Percentiles rank a stretch among this genome's conserved stretches.
phyloP scores from a whole-genome alignment of 2,797 vertebrate species.

The Erpetoichthys calabaricus region DNA sequence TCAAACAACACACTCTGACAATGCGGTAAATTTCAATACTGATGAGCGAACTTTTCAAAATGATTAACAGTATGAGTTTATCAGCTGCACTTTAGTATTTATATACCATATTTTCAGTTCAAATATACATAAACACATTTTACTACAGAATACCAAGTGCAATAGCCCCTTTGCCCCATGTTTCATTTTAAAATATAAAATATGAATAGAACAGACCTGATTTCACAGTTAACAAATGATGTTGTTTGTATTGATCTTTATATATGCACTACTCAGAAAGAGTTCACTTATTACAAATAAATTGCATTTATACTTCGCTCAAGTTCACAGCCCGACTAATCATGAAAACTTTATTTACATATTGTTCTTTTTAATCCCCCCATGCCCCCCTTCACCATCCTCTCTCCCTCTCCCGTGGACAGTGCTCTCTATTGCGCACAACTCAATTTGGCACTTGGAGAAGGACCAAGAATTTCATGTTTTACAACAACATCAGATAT shows the following conservation, averaged over 20 bases:
- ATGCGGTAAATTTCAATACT: too few relatives aligned
- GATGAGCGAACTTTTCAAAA: too few relatives aligned
- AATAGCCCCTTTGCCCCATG: conserved; percentile 68
- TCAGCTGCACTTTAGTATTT: too few relatives aligned
- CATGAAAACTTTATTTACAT: neutral
- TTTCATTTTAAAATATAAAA: conserved; percentile 34
- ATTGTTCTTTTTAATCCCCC: neutral
- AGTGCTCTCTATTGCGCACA: conserved; percentile 21
- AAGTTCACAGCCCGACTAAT: neutral
- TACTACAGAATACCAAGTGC: conserved; percentile 35
- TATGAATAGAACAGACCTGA: conserved; percentile 52
- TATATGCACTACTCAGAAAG: too few relatives aligned
- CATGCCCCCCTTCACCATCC: conserved; percentile 4
- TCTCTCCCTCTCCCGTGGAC: conserved; percentile 6
- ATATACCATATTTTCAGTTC: conserved; percentile 16
- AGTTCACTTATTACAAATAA: neutral
- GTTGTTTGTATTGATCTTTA: neutral
- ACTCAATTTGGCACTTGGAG: conserved; percentile 58
- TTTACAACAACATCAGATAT: too few relatives aligned
- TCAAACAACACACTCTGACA: too few relatives aligned
- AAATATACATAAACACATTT: conserved; percentile 41
- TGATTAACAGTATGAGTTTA: too few relatives aligned
- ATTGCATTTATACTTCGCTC: neutral
- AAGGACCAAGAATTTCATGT: conserved; percentile 10
- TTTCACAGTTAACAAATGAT: conserved; percentile 66